Evolutionary conservation across 2,797 vertebrate genomes (phyloP).

Genomic region (Manis javanica): DNA sequence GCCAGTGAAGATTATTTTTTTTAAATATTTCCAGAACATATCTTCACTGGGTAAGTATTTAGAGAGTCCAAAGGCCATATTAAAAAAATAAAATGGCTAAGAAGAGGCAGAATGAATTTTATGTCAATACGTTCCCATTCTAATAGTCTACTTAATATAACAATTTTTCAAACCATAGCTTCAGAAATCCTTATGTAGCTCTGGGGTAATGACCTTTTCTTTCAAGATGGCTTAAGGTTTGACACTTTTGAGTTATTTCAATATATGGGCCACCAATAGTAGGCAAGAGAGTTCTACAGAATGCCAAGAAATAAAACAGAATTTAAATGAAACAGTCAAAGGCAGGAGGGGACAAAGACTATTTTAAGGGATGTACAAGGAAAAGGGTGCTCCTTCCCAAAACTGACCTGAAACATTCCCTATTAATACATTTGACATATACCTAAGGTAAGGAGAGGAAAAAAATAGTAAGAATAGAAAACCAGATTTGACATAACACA

Average conservation of each 20-base stretch:
- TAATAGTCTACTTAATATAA: constrained; percentile 10
- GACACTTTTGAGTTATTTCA: not conserved
- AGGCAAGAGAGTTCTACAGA: not conserved
- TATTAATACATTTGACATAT: constrained; percentile 18
- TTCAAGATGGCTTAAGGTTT: not conserved
- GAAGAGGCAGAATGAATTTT: constrained; percentile 36
- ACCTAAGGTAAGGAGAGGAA: not conserved
- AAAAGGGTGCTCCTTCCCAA: not conserved
- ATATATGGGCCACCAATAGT: not conserved
- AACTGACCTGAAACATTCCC: not conserved
- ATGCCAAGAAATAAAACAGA: constrained; percentile 60
- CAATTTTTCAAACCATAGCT: constrained; percentile 34
- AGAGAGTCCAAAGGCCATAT: no score
- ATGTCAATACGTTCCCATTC: not conserved
- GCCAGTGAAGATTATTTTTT: not conserved
- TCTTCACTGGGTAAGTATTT: no score
- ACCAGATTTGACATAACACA: constrained; percentile 17
- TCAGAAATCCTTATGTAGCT: not conserved
- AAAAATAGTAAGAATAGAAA: not conserved
- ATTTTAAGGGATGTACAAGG: not conserved
- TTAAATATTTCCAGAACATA: no score
- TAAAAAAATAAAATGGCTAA: constrained; percentile 39
- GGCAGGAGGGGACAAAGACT: not conserved
- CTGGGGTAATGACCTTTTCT: not conserved
- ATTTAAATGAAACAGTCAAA: constrained; percentile 48